Evolutionary conservation across 2,797 vertebrate genomes (phyloP).

Genomic region (Hyperoplus lanceolatus): DNA sequence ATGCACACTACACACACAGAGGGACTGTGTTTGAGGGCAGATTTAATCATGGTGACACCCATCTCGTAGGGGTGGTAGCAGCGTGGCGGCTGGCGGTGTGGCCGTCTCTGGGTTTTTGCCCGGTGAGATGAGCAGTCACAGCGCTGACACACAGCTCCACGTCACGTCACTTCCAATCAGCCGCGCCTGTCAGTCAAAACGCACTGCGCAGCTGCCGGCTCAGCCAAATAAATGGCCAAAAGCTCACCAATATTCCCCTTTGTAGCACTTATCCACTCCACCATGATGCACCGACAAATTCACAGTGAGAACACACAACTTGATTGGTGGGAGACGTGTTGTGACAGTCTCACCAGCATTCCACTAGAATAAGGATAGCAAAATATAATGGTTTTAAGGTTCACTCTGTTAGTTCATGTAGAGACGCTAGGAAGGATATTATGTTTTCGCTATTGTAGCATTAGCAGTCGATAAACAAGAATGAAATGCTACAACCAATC

Average conservation of each 20-base stretch:
- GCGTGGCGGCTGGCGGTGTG: constrained; percentile 62
- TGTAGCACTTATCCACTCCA: constrained; percentile 34
- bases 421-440: neutral
- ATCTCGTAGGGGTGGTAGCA: constrained; percentile 63
- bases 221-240: constrained; percentile 56
- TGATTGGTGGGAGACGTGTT: neutral
- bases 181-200: constrained; percentile 77
- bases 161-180: constrained; percentile 86
- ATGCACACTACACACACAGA: constrained; percentile 30
- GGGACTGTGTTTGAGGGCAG: constrained; percentile 55
- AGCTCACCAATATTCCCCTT: constrained; percentile 64
- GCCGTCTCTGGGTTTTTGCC: constrained; percentile 69
- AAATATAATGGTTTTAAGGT: neutral
- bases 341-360: constrained; percentile 19
- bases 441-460: constrained; percentile 10
- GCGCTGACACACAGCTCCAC: constrained; percentile 84
- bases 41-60: constrained; percentile 81
- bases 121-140: constrained; percentile 84
- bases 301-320: constrained; percentile 29
- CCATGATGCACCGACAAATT: constrained; percentile 29
- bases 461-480: neutral
- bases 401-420: constrained; percentile 1
- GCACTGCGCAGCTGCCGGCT: constrained; percentile 61
- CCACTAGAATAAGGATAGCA: constrained; percentile 4
- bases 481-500: neutral